Conservation (phyloP, 2,113 vertebrate species). For the Psittacula cyanocephala region DNA sequence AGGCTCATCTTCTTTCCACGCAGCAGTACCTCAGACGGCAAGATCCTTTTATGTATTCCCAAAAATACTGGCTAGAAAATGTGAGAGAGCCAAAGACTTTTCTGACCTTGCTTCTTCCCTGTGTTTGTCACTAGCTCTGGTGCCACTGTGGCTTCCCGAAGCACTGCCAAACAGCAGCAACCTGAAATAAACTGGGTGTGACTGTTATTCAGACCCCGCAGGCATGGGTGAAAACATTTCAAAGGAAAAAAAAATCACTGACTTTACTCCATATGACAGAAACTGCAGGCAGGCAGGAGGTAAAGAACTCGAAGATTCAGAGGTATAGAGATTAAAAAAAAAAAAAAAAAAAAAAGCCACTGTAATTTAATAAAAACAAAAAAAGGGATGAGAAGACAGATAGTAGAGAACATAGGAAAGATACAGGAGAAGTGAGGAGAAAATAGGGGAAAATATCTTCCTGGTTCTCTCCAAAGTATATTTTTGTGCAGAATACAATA, state of each 20-base stretch:
- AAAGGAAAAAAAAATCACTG: background rate
- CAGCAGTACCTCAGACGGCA: background rate
- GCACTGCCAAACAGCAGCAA: background rate
- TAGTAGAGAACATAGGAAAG: background rate
- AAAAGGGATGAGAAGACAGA: background rate
- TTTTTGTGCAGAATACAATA: background rate
- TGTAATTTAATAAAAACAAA: background rate
- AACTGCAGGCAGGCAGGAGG: background rate
- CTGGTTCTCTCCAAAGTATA: background rate
- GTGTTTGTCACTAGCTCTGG: background rate
- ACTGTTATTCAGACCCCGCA: background rate
- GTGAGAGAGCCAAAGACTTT: background rate
- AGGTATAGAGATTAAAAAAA: background rate
- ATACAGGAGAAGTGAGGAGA: fast-evolving
- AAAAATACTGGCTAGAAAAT: background rate
- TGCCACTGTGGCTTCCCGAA: background rate
- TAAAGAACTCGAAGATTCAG: background rate
- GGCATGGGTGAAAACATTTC: background rate
- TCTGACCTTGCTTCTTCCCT: background rate
- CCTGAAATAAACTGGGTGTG: conserved; percentile 41
- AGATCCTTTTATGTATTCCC: background rate
- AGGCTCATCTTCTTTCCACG: background rate
- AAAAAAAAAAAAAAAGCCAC: too few species aligned
- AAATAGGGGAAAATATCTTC: background rate
- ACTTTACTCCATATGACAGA: background rate